Evolutionary conservation across 2,113 vertebrate species (phyloP), one percentile per base, ranked within the genome.

Genomic region (Paramormyrops kingsleyae): DNA sequence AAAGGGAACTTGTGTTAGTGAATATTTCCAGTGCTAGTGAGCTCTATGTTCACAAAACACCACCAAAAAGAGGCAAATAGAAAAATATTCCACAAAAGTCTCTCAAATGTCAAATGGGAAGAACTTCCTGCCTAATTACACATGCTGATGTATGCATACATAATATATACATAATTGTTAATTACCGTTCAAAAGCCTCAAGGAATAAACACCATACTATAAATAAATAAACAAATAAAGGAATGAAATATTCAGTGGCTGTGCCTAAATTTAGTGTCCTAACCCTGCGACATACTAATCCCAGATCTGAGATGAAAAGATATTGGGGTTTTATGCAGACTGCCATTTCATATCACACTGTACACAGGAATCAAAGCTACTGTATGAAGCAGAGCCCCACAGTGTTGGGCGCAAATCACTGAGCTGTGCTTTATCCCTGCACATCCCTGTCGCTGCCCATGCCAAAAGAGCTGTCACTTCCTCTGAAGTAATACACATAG

Each of bases 251-350:
- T 87, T 52, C 50, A 87, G 85, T 21, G 0, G 31, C 85, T 39
- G 47, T 87, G 5, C 85, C 85, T 53, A 87, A 56, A 87, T 87
- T 87, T 87, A 87, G 47, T 87, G 13, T 39, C 13, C 27, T 87
- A 87, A 87, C 85, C 50, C 53, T 53, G 85, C 50, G 10, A 47
- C 49, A 10, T 56, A 27, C 50, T 87, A 87, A 87, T 87, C 27
- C 85, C 50, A 56, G 50, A 87, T 53, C 85, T 21, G 31, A 87
- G 85, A 87, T 87, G 85, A 87, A 87, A 87, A 56, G 85, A 87
- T 87, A 53, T 87, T 87, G 49, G 85, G 31, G 50, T 87, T 87
- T 35, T 87, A 53, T 50, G n/a, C 50, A 56, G 35, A 66, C 35
- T 66, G 87, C 21, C 56, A 15, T 59, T 62, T 21, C 56, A 35